A percentile compares a stretch with the other conserved stretches of the same genome.
These are phyloP conservation scores for Musca domestica DNA, from an alignment of 1,140 invertebrate species.

Conservation along the genomic window DNA sequence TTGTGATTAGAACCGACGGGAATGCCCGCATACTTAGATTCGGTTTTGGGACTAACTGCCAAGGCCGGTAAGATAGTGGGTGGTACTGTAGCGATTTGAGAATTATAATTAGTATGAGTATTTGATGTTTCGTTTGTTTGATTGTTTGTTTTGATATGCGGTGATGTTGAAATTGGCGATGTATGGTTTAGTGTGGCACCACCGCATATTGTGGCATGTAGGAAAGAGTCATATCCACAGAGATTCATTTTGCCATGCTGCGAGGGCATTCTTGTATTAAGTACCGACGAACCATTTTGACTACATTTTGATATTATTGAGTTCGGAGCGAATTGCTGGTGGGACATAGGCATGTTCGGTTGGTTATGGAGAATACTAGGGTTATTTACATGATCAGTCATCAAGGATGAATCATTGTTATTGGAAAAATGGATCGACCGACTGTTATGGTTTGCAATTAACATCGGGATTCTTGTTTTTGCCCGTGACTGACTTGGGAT, in stretches of 20 bases:
- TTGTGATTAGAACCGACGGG: conserved; percentile 15
- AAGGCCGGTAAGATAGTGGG: conserved; percentile 36
- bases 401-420: conserved; percentile 27
- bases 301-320: conserved; percentile 42
- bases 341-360: conserved; percentile 56
- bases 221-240: conserved; percentile 62
- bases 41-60: background rate
- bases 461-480: conserved; percentile 45
- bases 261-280: background rate
- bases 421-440: conserved; percentile 22
- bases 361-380: conserved; percentile 54
- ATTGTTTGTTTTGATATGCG: conserved; percentile 38
- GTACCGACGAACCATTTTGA: background rate
- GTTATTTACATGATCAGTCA: conserved; percentile 30
- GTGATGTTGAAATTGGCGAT: conserved; percentile 32
- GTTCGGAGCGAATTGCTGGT: conserved; percentile 53
- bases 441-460: conserved; percentile 47
- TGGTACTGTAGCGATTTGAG: conserved; percentile 45
- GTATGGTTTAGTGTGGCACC: conserved; percentile 38
- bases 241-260: conserved; percentile 57
- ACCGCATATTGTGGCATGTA: conserved; percentile 60
- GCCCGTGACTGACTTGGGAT: conserved; percentile 24
- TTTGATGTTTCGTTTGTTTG: conserved; percentile 35
- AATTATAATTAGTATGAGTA: conserved; percentile 14
- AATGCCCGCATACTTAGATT: background rate